Base-by-base conservation (phyloP, 1,140 invertebrate species). In the Listronotus oregonensis region DNA sequence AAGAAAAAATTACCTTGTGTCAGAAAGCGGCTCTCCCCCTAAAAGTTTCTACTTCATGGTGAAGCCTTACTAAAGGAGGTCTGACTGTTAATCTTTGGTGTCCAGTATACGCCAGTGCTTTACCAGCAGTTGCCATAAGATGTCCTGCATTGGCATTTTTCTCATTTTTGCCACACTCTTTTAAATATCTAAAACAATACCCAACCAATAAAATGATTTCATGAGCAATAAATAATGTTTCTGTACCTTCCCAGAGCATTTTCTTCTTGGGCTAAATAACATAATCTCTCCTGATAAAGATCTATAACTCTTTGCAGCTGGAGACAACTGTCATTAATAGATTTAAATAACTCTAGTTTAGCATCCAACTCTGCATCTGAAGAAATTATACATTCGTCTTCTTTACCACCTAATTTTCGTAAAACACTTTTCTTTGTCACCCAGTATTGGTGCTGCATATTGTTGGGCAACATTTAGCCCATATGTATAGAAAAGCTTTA, bases 1-100 rank as follows among this genome's bases (percentile, higher is more conserved):
- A 17, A 49, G 18, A 15, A 18, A 34, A 5, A 34, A 34, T 8
- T 46, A 59, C 60, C 70, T 68, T 18, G 96, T 98, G 79, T 99
- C 98, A 47, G 91, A 90, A 0, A 99, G n/a, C 92, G 0, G 97
- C 97, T 67, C 95, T 85, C 67, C 91, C 90, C 70, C 94, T 85
- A 81, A 99, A 99, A 12, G 97, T 98, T 79, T 99, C 96, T 0
- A 99, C 92, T 81, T 98, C 97, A 81, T 94, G 95, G 79, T 97
- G 94, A 31, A 99, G 82, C 55, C 97, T 84, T 12, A 96, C 83
- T 11, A 99, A 80, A 8, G 97, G 94, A 34, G 89, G 87, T 71
- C 96, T 85, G 7, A 98, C 80, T 15, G 90, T 88, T 73, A 97
- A 85, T 66, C 95, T 87, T 78, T 99, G 96, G 75, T 99, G 96